phyloP scores from a whole-genome alignment of 2,797 vertebrate genomes.

The Mormyrus proboscirostris region DNA sequence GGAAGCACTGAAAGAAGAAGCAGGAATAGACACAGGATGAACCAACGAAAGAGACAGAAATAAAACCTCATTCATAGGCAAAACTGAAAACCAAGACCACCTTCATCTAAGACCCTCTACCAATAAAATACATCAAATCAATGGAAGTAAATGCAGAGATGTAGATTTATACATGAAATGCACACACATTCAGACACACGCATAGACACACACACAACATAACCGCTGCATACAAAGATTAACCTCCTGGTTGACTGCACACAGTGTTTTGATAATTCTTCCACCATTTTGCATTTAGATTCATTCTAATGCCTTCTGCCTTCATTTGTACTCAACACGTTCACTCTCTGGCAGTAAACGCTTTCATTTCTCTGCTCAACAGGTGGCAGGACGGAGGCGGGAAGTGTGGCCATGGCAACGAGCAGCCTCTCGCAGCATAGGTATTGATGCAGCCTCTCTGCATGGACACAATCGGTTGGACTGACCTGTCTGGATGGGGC shows the following conservation, averaged over 20 bases:
- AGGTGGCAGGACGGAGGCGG: slow-evolving; percentile 60
- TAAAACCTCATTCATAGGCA: background rate
- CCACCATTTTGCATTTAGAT: slow-evolving; percentile 17
- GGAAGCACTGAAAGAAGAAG: background rate
- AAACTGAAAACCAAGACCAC: background rate
- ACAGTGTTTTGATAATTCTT: background rate
- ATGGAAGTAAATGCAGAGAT: background rate
- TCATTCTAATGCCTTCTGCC: slow-evolving; percentile 37
- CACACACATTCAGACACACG: slow-evolving; percentile 28
- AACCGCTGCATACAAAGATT: background rate
- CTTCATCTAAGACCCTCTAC: slow-evolving; percentile 2
- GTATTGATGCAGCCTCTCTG: slow-evolving; percentile 28
- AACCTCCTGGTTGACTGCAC: background rate
- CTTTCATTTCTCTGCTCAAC: slow-evolving; percentile 58
- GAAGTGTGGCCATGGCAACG: slow-evolving; percentile 63
- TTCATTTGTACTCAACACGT: slow-evolving; percentile 30
- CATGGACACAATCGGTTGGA: background rate
- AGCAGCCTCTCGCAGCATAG: slow-evolving; percentile 36
- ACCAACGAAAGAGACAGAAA: background rate
- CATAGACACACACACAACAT: slow-evolving; percentile 13
- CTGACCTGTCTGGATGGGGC: background rate
- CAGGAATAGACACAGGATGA: background rate
- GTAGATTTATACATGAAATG: background rate
- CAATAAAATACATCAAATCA: background rate
- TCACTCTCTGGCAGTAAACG: slow-evolving; percentile 41